Evolutionary conservation across 2,888 invertebrate genomes (phyloP), one percentile per base, ranked within the genome.

Genomic region (Bhutanitis thaidina): DNA sequence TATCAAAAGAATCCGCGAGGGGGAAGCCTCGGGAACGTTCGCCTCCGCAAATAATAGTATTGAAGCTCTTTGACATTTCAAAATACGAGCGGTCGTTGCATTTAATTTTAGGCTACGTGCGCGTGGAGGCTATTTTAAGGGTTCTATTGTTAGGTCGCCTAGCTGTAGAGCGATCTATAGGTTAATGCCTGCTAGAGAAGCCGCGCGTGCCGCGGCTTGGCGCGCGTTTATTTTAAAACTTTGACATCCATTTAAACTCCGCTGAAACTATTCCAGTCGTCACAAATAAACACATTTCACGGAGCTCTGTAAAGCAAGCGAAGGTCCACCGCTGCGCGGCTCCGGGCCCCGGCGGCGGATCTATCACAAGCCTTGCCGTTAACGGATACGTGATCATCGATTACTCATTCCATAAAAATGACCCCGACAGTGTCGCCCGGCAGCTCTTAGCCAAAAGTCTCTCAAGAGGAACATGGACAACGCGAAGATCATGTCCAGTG

Each of bases 131-230:
- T 50, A 50, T 44, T 44, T 50, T 27, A 14, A 32, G 50, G 39
- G 38, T 15, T 32, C 50, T 50, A 50, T 50, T 44, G 50, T 44
- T 50, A 44, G 44, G 44, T 39, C 38, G 49, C 49, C 49, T 49
- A 49, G 48, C 49, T 25, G 37, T 15, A 30, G 49, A 32, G 38
- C 37, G 49, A 39, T 47, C 47, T 49, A 13, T 43, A 27, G 49
- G 49, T 49, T 37, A 43, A 49, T 32, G 49, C 49, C 49, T 49
- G 49, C 49, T 29, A 36, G 36, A 10, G 30, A 16, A 48, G 13
- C 12, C 20, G 29, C 49, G 49, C 49, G 43, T 43, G 49, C 41
- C 36, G 27, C 35, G 37, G 20, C 16, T n/a, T 9, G 9, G n/a
- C 29, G 45, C 37, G 29, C 16, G 15, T n/a, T 27, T 45, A 45